Evolutionary conservation across 2,888 invertebrate genomes (phyloP), one percentile per base, ranked within the genome.

Genomic region (Podabrus alpinus): DNA sequence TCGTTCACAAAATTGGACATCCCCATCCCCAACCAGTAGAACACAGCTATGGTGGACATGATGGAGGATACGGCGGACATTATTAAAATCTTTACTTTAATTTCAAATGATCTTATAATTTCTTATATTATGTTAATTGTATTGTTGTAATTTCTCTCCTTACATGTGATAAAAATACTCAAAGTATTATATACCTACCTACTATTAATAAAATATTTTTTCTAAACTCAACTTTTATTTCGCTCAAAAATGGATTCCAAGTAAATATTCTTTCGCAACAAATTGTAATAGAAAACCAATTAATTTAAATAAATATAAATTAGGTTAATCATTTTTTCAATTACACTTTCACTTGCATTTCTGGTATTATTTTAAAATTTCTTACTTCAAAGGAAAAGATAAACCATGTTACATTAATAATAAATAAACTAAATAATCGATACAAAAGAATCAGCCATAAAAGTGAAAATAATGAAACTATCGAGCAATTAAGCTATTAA

Each of bases 1-100:
- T 90, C 24, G 90, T 90, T 0, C 90, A 90, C 86, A 89, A 87
- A 80, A 89, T 90, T 66, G 90, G 90, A 11, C 71, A 73, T 24
- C 61, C 74, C 10, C 21, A 69, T 59, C 72, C 72, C 9, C n/a
- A n/a, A n/a, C 66, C 24, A 66, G 19, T 13, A 68, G 61, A 15
- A 60, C 10, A 60, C 24, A 3, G 59, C 59, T 17, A 68, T 11
- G 62, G 62, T 19, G 68, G 62, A 2, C 62, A 61, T 15, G 73
- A 68, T 24, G 59, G 19, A 59, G 73, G 74, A 59, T 69, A 61
- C 10, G 72, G 64, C 15, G 75, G 76, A 25, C 73, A 71, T 16
- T 73, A 69, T 69, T 73, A 66, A 61, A 73, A 68, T 15, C 72
- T 70, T 25, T 70, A 73, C 15, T 72, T 70, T 15, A 45, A 62